Evolutionary conservation across 2,888 invertebrate genomes (phyloP).

Genomic region (Troides aeacus): DNA sequence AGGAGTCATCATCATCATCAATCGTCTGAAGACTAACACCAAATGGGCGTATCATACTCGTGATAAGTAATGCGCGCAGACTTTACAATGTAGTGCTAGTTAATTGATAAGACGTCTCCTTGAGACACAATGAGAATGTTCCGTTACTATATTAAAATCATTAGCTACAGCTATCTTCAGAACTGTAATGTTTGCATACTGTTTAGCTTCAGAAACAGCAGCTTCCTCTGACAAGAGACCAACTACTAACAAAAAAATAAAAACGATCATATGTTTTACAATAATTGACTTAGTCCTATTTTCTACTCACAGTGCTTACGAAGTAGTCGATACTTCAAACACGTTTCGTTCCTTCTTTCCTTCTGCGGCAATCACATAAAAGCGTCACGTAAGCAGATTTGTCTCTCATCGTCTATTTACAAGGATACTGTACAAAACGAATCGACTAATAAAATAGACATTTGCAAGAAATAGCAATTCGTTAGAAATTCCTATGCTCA

Average conservation of each 20-base stretch:
- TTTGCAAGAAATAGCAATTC: constrained; percentile 18
- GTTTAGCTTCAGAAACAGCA: no score
- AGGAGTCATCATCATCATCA: not conserved
- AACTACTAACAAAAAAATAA: not conserved
- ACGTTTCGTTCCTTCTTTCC: not conserved
- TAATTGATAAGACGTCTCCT: no score
- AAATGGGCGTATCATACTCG: no score
- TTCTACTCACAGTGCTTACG: not conserved
- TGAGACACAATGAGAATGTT: no score
- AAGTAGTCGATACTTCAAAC: not conserved
- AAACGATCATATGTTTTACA: not conserved
- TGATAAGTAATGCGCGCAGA: no score
- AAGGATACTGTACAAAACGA: constrained; percentile 22
- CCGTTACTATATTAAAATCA: not conserved
- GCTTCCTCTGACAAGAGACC: no score
- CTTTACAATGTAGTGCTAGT: no score
- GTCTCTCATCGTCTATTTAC: constrained; percentile 26
- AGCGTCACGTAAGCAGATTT: constrained; percentile 28
- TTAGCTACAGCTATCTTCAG: no score
- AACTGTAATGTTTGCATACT: no score
- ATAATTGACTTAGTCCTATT: not conserved
- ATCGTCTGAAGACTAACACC: not conserved
- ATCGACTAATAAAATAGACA: constrained; percentile 25
- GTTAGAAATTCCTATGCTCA: not conserved
- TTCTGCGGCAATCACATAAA: constrained; percentile 22